These are phyloP conservation scores for Lordiphosa stackelbergi DNA, from an alignment of 1,140 invertebrate genomes.

Conservation along the genomic window DNA sequence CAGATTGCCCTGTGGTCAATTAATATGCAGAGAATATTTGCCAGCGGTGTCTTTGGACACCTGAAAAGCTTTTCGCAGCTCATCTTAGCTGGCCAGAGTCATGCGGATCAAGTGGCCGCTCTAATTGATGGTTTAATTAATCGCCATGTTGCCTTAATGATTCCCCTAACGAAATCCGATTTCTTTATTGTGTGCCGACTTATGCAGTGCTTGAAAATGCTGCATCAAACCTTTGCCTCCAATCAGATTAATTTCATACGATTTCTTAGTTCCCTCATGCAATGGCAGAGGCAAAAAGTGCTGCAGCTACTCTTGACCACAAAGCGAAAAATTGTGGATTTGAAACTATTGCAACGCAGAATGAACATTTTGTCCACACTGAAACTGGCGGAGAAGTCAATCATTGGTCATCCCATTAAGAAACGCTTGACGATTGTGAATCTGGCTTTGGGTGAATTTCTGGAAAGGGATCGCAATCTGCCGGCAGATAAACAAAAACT, in stretches of 20 bases:
- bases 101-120: conserved; percentile 29
- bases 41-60: conserved; percentile 35
- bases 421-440: conserved; percentile 40
- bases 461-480: conserved; percentile 42
- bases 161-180: conserved; percentile 27
- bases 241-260: conserved; percentile 45
- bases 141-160: conserved; percentile 30
- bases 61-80: conserved; percentile 44
- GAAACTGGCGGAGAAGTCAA: conserved; percentile 44
- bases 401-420: conserved; percentile 33
- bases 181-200: conserved; percentile 41
- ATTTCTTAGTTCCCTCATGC: conserved; percentile 32
- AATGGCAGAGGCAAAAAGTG: conserved; percentile 58
- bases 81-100: conserved; percentile 35
- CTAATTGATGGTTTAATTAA: conserved; percentile 41
- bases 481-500: conserved; percentile 45
- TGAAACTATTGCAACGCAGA: conserved; percentile 49
- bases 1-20: conserved; percentile 55
- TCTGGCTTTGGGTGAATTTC: conserved; percentile 42
- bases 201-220: conserved; percentile 44
- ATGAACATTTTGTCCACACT: conserved; percentile 43
- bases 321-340: conserved; percentile 78
- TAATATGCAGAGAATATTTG: conserved; percentile 26
- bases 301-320: conserved; percentile 72
- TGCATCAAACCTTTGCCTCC: conserved; percentile 53